Evolutionary conservation across 2,888 invertebrate genomes (phyloP), one percentile per base, ranked within the genome.

Genomic region (Sclerodermus sp.): DNA sequence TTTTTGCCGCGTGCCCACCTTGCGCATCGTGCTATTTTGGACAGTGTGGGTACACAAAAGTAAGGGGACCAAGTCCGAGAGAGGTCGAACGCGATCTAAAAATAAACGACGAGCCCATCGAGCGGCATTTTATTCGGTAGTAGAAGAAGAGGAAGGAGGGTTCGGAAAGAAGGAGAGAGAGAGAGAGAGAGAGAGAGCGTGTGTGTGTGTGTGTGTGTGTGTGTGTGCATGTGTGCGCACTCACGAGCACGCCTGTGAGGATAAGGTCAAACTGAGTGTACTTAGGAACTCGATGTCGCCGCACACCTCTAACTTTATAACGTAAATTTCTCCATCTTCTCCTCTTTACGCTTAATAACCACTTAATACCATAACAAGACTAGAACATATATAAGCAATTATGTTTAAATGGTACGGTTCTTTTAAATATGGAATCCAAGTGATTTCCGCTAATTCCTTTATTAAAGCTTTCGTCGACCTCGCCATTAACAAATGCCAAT

Each of bases 31-130:
- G 64, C 53, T 64, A 64, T 64, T 64, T 62, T 56, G 48, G 59
- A 58, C 53, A 48, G 45, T 38, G 51, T 51, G 56, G 53, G 49
- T 64, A 53, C 52, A 61, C 51, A 57, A 66, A 63, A 63, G 60
- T 63, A 59, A 63, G 60, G 58, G 60, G 57, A 56, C 51, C 51
- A 57, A 59, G 63, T 60, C 59, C 50, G 53, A 57, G 66, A 60
- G 64, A 62, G 62, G 57, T 59, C 61, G 63, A 55, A 48, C 47
- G 45, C 42, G 45, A 47, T 62, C 64, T 55, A 47, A 60, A 64
- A 64, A 64, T 64, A 64, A 60, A 58, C 54, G 56, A 47, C 60
- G 54, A 65, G 63, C 64, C 60, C 57, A 64, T 61, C 60, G 65
- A 17, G 45, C 51, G 45, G 51, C 51, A 49, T 55, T 58, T 55